phyloP scores from a whole-genome alignment of 1,140 invertebrate genomes.

The Drosophila subpulchrella region DNA sequence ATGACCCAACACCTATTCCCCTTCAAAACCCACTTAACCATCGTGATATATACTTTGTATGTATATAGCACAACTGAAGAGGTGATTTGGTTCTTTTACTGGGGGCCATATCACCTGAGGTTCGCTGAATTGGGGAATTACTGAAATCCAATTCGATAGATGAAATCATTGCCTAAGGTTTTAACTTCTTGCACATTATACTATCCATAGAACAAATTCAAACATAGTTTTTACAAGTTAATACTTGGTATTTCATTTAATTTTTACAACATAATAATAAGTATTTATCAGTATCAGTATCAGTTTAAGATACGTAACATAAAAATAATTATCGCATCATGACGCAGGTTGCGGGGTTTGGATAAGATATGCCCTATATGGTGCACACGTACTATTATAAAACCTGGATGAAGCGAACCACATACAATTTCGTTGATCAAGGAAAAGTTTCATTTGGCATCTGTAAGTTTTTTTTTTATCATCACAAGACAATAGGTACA shows the following conservation, averaged over 20 bases:
- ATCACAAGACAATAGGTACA: background rate
- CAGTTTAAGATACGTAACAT: background rate
- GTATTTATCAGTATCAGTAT: too few species aligned
- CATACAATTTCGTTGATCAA: conserved; percentile 4
- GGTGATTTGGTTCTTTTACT: conserved; percentile 1
- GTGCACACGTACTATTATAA: conserved; percentile 10
- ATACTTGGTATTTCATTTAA: too few species aligned
- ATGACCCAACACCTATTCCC: background rate
- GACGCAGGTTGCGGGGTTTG: conserved; percentile 15
- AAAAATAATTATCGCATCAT: conserved; percentile 11
- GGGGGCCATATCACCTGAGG: conserved; percentile 1
- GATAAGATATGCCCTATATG: conserved; percentile 27
- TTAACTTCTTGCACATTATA: background rate
- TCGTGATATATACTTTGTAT: background rate
- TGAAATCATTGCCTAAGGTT: background rate
- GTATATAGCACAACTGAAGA: background rate
- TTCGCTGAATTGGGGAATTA: background rate
- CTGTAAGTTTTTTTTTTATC: conserved; percentile 1
- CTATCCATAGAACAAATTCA: too few species aligned
- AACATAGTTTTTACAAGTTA: too few species aligned
- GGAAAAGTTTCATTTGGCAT: conserved; percentile 15
- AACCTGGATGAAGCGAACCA: background rate
- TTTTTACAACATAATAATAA: too few species aligned
- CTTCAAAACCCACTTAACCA: conserved; percentile 12
- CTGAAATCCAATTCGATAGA: background rate